A percentile compares a stretch with the other conserved stretches of the same genome.
Conservation (phyloP, 2,888 invertebrate genomes). For the Agonopterix arenella region DNA sequence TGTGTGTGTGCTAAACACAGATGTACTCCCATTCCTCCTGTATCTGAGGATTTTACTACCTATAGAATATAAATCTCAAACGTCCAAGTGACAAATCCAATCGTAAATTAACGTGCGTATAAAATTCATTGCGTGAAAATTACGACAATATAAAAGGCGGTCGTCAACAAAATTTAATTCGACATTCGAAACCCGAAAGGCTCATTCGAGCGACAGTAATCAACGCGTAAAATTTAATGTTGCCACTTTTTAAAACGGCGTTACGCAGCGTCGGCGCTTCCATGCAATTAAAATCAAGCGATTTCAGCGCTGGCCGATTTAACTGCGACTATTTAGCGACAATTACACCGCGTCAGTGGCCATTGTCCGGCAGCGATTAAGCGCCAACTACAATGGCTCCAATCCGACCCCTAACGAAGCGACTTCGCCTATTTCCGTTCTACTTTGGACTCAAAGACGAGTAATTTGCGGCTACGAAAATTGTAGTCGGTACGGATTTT, state of each 20-base stretch:
- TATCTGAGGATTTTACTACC: too few relatives aligned
- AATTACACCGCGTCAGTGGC: slow-evolving; percentile 66
- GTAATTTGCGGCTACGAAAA: slow-evolving; percentile 69
- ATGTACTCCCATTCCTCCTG: too few relatives aligned
- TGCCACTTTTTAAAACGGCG: slow-evolving; percentile 38
- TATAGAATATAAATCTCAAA: background rate
- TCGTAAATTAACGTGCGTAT: slow-evolving; percentile 37
- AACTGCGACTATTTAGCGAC: slow-evolving; percentile 63
- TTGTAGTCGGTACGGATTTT: slow-evolving; percentile 55
- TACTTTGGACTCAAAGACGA: slow-evolving; percentile 52
- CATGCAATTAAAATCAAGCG: slow-evolving; percentile 47
- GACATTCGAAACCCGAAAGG: slow-evolving; percentile 44
- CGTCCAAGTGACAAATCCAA: slow-evolving; percentile 19
- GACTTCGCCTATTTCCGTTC: slow-evolving; percentile 47
- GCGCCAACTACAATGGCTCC: slow-evolving; percentile 58
- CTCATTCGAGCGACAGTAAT: slow-evolving; percentile 58
- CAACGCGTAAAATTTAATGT: slow-evolving; percentile 55
- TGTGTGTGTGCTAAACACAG: too few relatives aligned
- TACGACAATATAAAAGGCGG: slow-evolving; percentile 48
- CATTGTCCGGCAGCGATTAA: slow-evolving; percentile 68
- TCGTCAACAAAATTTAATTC: slow-evolving; percentile 59
- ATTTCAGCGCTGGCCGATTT: slow-evolving; percentile 35
- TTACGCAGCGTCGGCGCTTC: slow-evolving; percentile 18
- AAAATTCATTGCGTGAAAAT: slow-evolving; percentile 44
- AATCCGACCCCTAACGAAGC: slow-evolving; percentile 69